Evolutionary conservation across 2,113 vertebrate genomes (phyloP).

Genomic region (Eonycteris spelaea): DNA sequence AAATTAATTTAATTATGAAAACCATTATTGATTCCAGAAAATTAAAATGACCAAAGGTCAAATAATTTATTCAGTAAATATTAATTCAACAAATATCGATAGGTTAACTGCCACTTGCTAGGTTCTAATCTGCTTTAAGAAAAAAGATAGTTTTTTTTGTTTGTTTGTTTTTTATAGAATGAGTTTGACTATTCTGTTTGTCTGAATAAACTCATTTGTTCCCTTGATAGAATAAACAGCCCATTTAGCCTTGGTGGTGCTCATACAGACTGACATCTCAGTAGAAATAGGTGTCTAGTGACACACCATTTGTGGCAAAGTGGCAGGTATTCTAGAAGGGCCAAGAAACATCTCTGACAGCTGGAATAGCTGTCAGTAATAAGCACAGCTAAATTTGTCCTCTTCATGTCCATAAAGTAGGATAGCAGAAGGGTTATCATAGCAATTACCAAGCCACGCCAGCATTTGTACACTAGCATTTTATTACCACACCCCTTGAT

Average conservation of each 20-base stretch:
- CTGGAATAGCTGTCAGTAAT: background rate
- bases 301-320: background rate
- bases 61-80: constrained; percentile 22
- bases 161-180: background rate
- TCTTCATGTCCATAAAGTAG: background rate
- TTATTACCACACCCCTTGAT: background rate
- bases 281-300: background rate
- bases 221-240: background rate
- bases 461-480: background rate
- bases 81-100: constrained; percentile 43
- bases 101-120: background rate
- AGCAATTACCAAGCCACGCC: background rate
- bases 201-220: background rate
- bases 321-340: background rate
- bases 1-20: constrained; percentile 22
- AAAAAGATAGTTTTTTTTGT: background rate
- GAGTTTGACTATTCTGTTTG: background rate
- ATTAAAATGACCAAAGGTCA: background rate
- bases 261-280: background rate
- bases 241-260: background rate
- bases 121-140: background rate
- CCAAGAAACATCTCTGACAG: background rate
- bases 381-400: background rate
- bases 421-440: background rate
- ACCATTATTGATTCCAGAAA: background rate